Base-by-base conservation (phyloP, 1,140 invertebrate genomes). In the Scaptomyza hsui region DNA sequence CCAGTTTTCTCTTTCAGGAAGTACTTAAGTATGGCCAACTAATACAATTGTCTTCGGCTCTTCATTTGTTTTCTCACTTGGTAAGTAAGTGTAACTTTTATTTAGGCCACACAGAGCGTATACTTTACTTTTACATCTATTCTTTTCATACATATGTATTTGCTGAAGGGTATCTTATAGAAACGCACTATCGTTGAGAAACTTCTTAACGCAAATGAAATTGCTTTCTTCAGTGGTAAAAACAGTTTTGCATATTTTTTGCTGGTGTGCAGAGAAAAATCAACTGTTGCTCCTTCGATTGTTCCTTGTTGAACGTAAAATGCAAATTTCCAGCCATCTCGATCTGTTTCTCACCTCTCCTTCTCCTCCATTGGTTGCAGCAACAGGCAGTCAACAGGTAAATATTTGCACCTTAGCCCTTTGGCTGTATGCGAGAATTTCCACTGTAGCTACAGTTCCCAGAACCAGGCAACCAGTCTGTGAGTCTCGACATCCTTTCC, bases 341-440 rank as follows among this genome's bases (percentile, higher is more conserved):
- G 41, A 52, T 64, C 73, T 55, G 41, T 74, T 49, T 41, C n/a
- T n/a, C 13, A 57, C 55, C 10, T 45, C 32, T 19, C 19, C 19
- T 52, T n/a, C n/a, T n/a, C n/a, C 39, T 26, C 53, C 21, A 26
- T 39, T 32, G 42, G 39, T 13, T 37, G 49, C 69, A 77, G 79
- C 75, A 72, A 68, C 78, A 80, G 72, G 70, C 72, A 42, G 16
- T n/a, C 1, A 70, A 70, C 67, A 70, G 60, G 67, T 70, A 35
- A 45, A 29, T 70, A 39, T 64, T 70, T 56, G 24, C 37, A 41
- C 42, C 19, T 19, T 10, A 47, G 21, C 32, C 59, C 44, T 13
- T 15, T 24, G 59, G 67, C 52, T 57, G 13, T 57, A 21, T 44
- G 32, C 51, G 10, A 4, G 9, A 6, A 18, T 13, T n/a, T 37